These are phyloP conservation scores for Microctenopoma stevenorrisi DNA, from an alignment of 2,797 vertebrate genomes.

Conservation along the genomic window DNA sequence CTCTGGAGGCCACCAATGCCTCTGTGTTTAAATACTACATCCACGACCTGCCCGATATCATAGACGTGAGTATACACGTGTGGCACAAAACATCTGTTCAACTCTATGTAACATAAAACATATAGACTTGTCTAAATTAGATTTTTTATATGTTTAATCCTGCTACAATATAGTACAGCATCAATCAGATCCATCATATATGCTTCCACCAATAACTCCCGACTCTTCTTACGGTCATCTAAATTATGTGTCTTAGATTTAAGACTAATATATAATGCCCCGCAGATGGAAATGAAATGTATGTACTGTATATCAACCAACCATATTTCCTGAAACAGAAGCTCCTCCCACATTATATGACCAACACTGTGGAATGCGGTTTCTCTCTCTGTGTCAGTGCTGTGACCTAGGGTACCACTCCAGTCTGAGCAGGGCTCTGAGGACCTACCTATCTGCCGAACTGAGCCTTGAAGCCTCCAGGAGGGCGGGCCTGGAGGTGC, in stretches of 20 bases:
- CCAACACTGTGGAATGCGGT: neutral
- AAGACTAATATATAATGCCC: too few relatives aligned
- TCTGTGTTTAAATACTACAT: slow-evolving; percentile 99
- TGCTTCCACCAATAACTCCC: too few relatives aligned
- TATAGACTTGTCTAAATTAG: too few relatives aligned
- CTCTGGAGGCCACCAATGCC: slow-evolving; percentile 96
- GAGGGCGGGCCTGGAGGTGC: slow-evolving; percentile 94
- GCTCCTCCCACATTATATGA: neutral
- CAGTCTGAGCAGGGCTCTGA: slow-evolving; percentile 93
- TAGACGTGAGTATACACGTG: slow-evolving; percentile 90
- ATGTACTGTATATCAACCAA: too few relatives aligned
- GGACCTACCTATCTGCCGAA: slow-evolving; percentile 96
- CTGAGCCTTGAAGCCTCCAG: slow-evolving; percentile 95
- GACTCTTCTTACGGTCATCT: too few relatives aligned
- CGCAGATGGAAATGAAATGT: too few relatives aligned
- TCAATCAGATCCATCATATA: too few relatives aligned
- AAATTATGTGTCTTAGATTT: too few relatives aligned
- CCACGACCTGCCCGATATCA: slow-evolving; percentile 97
- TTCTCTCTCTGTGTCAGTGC: slow-evolving; percentile 81
- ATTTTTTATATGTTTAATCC: too few relatives aligned
- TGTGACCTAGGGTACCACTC: slow-evolving; percentile 98
- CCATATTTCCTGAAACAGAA: too few relatives aligned
- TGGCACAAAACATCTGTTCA: neutral
- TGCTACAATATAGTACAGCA: too few relatives aligned
- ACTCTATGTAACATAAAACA: neutral